Percentiles rank a stretch among this genome's conserved stretches.
Conservation (phyloP, 1,140 invertebrate genomes). For the Drosophila ogumai region DNA sequence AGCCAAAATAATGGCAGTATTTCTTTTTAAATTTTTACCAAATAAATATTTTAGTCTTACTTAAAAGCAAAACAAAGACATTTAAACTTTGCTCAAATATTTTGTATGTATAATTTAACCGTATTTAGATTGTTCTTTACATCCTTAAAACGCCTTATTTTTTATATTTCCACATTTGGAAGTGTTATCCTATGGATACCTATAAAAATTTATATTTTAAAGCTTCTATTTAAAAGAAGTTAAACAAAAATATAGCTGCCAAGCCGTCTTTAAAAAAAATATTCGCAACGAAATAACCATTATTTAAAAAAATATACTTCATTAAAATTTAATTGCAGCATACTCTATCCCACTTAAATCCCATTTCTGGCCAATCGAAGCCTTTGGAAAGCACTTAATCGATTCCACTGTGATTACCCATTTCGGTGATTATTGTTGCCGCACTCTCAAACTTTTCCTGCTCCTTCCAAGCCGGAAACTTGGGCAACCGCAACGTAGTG, state of each 20-base stretch:
- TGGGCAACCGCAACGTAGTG: slow-evolving; percentile 22
- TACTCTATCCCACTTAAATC: neutral
- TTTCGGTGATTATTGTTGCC: slow-evolving; percentile 49
- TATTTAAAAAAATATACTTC: too few relatives aligned
- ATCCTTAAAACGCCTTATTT: neutral
- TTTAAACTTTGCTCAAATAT: neutral
- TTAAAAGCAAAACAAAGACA: neutral
- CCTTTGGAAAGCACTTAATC: slow-evolving; percentile 13
- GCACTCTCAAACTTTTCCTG: slow-evolving; percentile 35
- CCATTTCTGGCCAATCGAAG: neutral
- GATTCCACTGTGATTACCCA: slow-evolving; percentile 45
- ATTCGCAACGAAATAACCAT: too few relatives aligned
- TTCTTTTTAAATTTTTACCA: neutral
- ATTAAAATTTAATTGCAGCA: too few relatives aligned
- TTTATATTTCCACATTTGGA: too few relatives aligned
- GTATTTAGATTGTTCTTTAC: neutral
- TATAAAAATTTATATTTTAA: neutral
- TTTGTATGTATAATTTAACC: neutral
- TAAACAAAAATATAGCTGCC: neutral
- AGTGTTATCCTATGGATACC: neutral
- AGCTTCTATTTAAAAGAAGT: neutral
- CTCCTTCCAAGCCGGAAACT: slow-evolving; percentile 9
- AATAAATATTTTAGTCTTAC: neutral
- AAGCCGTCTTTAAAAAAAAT: neutral
- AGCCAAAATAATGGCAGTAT: neutral